Evolutionary conservation across 2,888 invertebrate genomes (phyloP), one percentile per base, ranked within the genome.

Genomic region (Pseudococcus longispinus): DNA sequence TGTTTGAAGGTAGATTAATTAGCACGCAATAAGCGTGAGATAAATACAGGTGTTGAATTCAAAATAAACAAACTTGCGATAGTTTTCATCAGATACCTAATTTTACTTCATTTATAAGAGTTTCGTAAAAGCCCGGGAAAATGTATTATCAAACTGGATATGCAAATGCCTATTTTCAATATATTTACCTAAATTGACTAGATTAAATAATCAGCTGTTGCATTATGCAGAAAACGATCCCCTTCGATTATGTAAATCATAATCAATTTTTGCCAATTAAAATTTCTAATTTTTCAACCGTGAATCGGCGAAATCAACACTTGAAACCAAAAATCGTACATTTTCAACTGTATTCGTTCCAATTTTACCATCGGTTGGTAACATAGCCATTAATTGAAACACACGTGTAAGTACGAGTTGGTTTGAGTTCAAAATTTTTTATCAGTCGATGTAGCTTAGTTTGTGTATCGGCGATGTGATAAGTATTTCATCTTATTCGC

Each of bases 381-480:
- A 20, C 77, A 42, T 80, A 42, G 42, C 77, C 77, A 80, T 11
- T 80, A 8, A 42, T 18, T 20, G 77, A 29, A 80, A 80, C 77
- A 80, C 77, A 80, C 77, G 77, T 80, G 77, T 80, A 80, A 80
- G 32, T 42, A 42, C 42, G 77, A 20, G 77, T 77, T 42, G 20
- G 15, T 37, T 37, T 9, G 37, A 37, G 37, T 37, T 6, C 13
- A 37, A 80, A 74, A 80, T 80, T 80, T n/a, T 80, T 80, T 80
- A 80, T 80, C 77, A 80, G 42, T 80, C 2, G 2, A 80, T 70
- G 65, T 55, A 6, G 26, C 23, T 5, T 20, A 11, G 65, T 26
- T 65, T 15, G 29, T 29, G 29, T 70, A 23, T 60, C 23, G 13
- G 23, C 23, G 60, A 8, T n/a, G 8, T 51, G 3, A 51, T 2